phyloP scores from a whole-genome alignment of 2,888 invertebrate species.

The Tetranychus truncatus region DNA sequence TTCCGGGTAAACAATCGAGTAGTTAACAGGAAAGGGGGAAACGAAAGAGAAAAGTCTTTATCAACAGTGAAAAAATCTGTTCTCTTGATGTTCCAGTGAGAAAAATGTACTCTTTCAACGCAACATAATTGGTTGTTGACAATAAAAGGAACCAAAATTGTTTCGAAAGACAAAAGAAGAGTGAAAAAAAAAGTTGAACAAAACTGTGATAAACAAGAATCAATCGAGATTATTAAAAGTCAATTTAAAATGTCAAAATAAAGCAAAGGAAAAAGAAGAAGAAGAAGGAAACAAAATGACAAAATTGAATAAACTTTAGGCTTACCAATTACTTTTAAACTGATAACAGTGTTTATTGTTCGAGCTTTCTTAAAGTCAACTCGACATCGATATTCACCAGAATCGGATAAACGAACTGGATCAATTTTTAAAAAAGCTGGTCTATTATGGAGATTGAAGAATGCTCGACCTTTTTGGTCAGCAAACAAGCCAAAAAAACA shows the following conservation, averaged over 20 bases:
- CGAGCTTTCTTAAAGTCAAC: constrained; percentile 75
- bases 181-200: no score
- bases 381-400: constrained; percentile 66
- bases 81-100: no score
- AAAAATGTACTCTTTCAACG: no score
- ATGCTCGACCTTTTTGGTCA: constrained; percentile 8
- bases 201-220: no score
- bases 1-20: not conserved
- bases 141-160: no score
- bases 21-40: not conserved
- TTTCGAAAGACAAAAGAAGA: no score
- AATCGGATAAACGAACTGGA: constrained; percentile 39
- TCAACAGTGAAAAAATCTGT: no score
- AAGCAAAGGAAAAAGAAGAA: not conserved
- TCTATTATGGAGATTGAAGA: constrained; percentile 15
- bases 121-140: no score
- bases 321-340: constrained; percentile 52
- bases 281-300: not conserved
- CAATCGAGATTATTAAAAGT: no score
- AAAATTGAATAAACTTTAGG: not conserved
- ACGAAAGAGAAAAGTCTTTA: no score
- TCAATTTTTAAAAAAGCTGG: constrained; percentile 28
- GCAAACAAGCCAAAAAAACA: not conserved
- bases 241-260: not conserved
- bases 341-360: constrained; percentile 64